phyloP scores from a whole-genome alignment of 2,113 vertebrate genomes.

The Herpetotheres cachinnans region DNA sequence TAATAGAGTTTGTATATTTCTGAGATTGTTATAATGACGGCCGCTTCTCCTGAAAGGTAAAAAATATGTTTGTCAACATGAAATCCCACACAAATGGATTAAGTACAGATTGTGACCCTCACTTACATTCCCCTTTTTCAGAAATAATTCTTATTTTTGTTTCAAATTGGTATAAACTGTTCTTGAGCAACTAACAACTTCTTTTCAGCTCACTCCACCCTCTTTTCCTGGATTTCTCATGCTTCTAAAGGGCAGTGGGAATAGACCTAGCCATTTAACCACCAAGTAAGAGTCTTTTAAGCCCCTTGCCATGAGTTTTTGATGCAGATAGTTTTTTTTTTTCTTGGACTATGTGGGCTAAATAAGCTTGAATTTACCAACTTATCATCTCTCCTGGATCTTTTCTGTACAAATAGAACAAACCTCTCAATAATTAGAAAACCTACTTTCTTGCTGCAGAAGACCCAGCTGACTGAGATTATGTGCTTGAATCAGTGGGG shows the following conservation, averaged over 20 bases:
- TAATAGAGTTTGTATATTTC: conserved; percentile 1
- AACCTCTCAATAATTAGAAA: background rate
- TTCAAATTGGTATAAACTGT: conserved; percentile 7
- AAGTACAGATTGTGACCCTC: conserved; percentile 28
- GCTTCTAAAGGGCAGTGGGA: conserved; percentile 10
- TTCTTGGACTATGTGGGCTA: background rate
- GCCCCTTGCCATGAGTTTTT: background rate
- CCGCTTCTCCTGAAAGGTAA: conserved; percentile 1
- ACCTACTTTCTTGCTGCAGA: background rate
- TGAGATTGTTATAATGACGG: background rate
- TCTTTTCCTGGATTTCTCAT: conserved; percentile 29
- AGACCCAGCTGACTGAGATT: background rate
- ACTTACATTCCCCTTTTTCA: conserved; percentile 9
- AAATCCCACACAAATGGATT: conserved; percentile 61
- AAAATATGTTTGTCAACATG: conserved; percentile 2
- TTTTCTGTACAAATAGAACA: background rate
- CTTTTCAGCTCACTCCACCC: conserved; percentile 43
- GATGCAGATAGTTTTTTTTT: background rate
- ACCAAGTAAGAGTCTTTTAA: background rate
- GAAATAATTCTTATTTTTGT: conserved; percentile 48
- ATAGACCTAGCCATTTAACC: conserved; percentile 7
- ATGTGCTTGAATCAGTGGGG: background rate
- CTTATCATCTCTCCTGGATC: background rate
- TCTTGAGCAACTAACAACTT: conserved; percentile 26
- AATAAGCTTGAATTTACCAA: background rate